phyloP scores from a whole-genome alignment of 2,888 invertebrate genomes.

The Pseudococcus jackbeardsleyi region DNA sequence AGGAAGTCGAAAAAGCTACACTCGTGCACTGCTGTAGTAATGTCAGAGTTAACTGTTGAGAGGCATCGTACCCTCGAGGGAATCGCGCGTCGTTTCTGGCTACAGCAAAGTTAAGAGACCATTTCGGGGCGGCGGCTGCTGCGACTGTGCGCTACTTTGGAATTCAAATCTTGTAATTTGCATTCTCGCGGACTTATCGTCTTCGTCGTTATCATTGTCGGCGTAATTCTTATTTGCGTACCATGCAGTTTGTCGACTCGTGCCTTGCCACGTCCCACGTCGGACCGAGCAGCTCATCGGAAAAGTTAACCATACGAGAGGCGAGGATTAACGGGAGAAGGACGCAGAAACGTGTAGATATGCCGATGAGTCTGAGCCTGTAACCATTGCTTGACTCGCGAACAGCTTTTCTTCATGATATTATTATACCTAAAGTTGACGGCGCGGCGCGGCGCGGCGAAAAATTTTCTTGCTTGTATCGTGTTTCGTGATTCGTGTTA shows the following conservation, averaged over 20 bases:
- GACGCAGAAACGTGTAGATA: neutral
- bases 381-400: neutral
- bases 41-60: neutral
- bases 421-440: slow-evolving; percentile 1
- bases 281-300: neutral
- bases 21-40: neutral
- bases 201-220: neutral
- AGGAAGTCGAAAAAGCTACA: neutral
- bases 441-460: neutral
- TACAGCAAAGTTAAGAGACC: neutral
- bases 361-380: neutral
- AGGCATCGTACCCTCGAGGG: neutral
- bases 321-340: neutral
- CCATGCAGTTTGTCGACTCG: neutral
- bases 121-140: neutral
- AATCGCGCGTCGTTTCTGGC: neutral
- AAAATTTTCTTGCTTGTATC: neutral
- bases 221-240: neutral
- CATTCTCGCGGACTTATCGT: slow-evolving; percentile 1
- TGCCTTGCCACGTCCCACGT: neutral
- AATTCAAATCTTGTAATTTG: slow-evolving; percentile 40
- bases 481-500: too few species aligned
- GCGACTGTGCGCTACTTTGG: neutral
- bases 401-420: slow-evolving; percentile 1
- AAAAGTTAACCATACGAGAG: neutral